Evolutionary conservation across 1,140 invertebrate species (phyloP), one percentile per base, ranked within the genome.

Genomic region (Microplitis mediator): DNA sequence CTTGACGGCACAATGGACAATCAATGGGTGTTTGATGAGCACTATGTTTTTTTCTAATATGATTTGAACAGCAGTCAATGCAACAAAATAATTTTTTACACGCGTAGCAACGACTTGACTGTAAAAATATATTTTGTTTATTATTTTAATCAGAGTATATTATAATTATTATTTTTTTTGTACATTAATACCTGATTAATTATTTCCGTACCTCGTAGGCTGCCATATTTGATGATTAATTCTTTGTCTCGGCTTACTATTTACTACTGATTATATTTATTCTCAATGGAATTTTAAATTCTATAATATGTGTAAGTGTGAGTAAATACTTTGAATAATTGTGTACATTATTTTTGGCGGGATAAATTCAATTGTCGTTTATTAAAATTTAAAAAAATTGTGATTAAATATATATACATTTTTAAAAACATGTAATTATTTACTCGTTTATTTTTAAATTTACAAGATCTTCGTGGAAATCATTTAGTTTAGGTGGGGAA

Each of bases 41-140:
- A 4, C 75, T 31, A 72, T 82, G 81, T 34, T 75, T 76, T 0
- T 65, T 77, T 14, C 70, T 56, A 39, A 78, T 62, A 31, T 82
- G 81, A 4, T 70, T 67, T 16, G 71, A 58, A 14, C 79, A 75
- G 56, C 81, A 82, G 2, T 75, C 70, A 0, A n/a, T 32, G 23
- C 81, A 82, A 45, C 81, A 82, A 31, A 82, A 82, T 1, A 77
- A 9, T 35, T 82, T 79, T 9, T 75, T 75, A 69, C 81, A 82
- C 1, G 73, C 36, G 11, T 62, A 75, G 67, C 81, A 82, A 36
- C 72, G 74, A 34, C 70, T 73, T 9, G 56, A 14, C 78, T 77
- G 52, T 54, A 68, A 62, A 73, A 32, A 76, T 71, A 39, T 13
- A 60, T 51, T 52, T 0, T 31, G 56, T 74, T 34, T 2, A 36